Percentiles rank a stretch among this genome's conserved stretches.
Evolutionary conservation across 1,140 invertebrate species (phyloP).

Genomic region (Dreissena rostriformis): DNA sequence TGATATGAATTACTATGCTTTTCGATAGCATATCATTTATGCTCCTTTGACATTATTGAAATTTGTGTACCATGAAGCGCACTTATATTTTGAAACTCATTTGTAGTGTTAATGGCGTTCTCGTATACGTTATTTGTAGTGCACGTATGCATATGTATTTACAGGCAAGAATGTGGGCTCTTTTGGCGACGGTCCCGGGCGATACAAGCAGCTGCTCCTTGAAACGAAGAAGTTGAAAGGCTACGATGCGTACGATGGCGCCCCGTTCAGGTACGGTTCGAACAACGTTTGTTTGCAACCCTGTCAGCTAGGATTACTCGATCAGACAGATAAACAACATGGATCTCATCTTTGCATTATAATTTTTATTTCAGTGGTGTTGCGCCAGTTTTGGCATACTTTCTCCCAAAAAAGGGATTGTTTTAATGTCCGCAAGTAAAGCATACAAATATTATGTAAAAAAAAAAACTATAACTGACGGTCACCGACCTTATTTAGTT

Average conservation of each 20-base stretch:
- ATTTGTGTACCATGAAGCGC: not conserved
- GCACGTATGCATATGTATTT: not conserved
- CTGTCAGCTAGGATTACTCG: not conserved
- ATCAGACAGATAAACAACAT: not conserved
- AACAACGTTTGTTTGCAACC: not conserved
- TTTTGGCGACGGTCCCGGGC: slow-evolving; percentile 55
- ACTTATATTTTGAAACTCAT: not conserved
- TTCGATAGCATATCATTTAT: too few species aligned
- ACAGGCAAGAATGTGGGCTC: slow-evolving; percentile 34
- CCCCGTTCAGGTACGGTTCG: slow-evolving; percentile 26
- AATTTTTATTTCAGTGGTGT: not conserved
- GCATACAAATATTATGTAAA: not conserved
- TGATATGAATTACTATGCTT: not conserved
- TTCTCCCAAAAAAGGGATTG: too few species aligned
- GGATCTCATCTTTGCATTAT: not conserved
- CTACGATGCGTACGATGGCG: slow-evolving; percentile 52
- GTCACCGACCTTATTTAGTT: too few species aligned
- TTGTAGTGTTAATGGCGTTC: not conserved
- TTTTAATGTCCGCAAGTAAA: not conserved
- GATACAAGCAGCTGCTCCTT: slow-evolving; percentile 42
- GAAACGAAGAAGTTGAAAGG: slow-evolving; percentile 12
- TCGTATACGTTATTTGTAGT: not conserved
- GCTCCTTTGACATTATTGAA: not conserved
- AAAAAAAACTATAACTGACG: too few species aligned
- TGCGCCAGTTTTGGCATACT: too few species aligned